Base-by-base conservation (phyloP, 1,140 invertebrate genomes). In the Heliconius nattereri region DNA sequence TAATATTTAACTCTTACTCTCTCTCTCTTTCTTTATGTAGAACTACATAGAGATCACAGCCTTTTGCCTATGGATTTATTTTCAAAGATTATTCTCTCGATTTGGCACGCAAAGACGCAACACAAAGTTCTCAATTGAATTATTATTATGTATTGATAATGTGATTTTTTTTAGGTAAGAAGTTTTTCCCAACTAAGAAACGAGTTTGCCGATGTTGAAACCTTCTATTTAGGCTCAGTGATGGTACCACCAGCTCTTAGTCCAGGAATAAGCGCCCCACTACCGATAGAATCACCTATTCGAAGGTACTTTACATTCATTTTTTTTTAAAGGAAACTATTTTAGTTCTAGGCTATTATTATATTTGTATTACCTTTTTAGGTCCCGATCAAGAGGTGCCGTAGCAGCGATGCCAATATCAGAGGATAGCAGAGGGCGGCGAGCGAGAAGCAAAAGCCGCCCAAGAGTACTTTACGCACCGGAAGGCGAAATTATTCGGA, bases 181-280 rank as follows among this genome's bases (percentile, higher is more conserved):
- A 98, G 98, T 92, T 98, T 98, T 91, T 98, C 98, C 0, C 98
- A 99, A 84, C 91, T 99, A 52, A 96, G 98, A 60, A 98, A 98
- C 87, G 98, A 99, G 87, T 98, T 98, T 87, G 97, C 97, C 1
- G 97, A 98, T 84, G 97, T 98, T 54, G 98, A 98, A 88, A 98
- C 98, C 16, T 99, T 99, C 93, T 98, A 98, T 90, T 93, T 98
- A 85, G 97, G 97, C 19, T 95, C 96, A 19, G 96, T 96, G 0
- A 92, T 95, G 37, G 94, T 90, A 8, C 89, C 84, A 3, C 90
- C 93, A 9, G 90, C 92, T 1, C 82, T 93, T 9, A 93, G 89
- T 75, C 92, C 93, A 8, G 89, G 91, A 20, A 86, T 92, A 70
- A 92, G 87, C 72, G 91, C 93, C 2, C 89, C 93, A 2, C 77